Base-by-base conservation (phyloP, 2,113 vertebrate genomes). In the Atlantisia rogersi region DNA sequence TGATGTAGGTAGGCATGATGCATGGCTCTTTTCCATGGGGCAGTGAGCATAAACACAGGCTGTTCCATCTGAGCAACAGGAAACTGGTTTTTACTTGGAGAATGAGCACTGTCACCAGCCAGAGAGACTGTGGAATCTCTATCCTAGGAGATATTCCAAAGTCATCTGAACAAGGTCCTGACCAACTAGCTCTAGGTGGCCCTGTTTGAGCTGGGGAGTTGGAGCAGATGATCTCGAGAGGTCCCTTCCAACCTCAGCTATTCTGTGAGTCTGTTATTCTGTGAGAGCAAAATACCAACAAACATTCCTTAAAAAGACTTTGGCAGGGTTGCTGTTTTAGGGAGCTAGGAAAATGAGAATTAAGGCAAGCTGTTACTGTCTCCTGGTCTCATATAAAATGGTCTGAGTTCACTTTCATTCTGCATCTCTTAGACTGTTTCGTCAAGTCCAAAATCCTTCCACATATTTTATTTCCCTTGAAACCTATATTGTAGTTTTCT, bases 391-490 rank as follows among this genome's bases (percentile, higher is more conserved):
- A 10, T 22, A 18, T 26, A 52, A 64, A 42, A 77, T 1, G 2
- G 0, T 37, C 22, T 46, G 50, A 77, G 15, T 58, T 10, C 3
- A 82, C 48, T 65, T 78, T 22, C 15, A 29, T 26, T 91, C 42
- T 70, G 16, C 21, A 39, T 2, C 26, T 71, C 2, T 75, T 78
- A 58, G 10, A 3, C 39, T 25, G 7, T 68, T 82, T 64, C 62
- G 20, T 29, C 25, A 64, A 16, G 20, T 75, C 48, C 11, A 7
- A 77, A 86, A 90, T 68, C 26, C 4, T 83, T 29, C 37, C 24
- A 58, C 3, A 10, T 0, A 0, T 85, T 82, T 73, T 44, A 20
- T 65, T 88, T 83, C 24, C 18, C 9, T 24, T 11, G 21, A 58
- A 89, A 69, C 5, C 10, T 76, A 9, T 70, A 20, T 48, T 81